Percentiles rank a stretch among this genome's conserved stretches.
Evolutionary conservation across 2,797 vertebrate species (phyloP).

Genomic region (Halcyon chelicuti): DNA sequence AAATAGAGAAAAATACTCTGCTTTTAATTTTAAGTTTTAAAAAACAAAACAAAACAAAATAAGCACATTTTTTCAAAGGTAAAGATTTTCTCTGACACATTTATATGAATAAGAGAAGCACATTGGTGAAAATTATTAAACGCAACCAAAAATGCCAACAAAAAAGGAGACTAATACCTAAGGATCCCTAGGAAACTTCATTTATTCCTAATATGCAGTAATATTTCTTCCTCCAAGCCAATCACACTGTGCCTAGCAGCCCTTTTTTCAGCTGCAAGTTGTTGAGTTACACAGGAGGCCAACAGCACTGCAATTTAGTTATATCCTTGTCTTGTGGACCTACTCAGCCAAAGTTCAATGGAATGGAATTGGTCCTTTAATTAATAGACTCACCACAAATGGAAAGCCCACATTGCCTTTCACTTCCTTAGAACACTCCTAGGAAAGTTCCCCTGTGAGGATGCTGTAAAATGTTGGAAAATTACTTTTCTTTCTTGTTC

Average conservation of each 20-base stretch:
- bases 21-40: background rate
- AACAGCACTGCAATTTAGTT: background rate
- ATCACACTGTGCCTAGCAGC: background rate
- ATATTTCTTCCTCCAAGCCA: background rate
- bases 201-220: background rate
- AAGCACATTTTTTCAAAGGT: background rate
- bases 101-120: background rate
- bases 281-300: background rate
- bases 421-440: background rate
- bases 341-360: background rate
- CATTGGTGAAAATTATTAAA: background rate
- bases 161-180: background rate
- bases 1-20: background rate
- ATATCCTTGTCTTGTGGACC: background rate
- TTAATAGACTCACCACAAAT: background rate
- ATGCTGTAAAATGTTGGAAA: background rate
- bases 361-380: background rate
- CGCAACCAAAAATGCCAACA: background rate
- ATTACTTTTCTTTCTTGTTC: slow-evolving; percentile 8
- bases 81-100: background rate
- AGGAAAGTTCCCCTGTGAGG: background rate
- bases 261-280: background rate
- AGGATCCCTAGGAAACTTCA: background rate
- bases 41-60: background rate
- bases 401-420: background rate